phyloP scores from a whole-genome alignment of 2,888 invertebrate genomes.

The Lochmaea capreae region DNA sequence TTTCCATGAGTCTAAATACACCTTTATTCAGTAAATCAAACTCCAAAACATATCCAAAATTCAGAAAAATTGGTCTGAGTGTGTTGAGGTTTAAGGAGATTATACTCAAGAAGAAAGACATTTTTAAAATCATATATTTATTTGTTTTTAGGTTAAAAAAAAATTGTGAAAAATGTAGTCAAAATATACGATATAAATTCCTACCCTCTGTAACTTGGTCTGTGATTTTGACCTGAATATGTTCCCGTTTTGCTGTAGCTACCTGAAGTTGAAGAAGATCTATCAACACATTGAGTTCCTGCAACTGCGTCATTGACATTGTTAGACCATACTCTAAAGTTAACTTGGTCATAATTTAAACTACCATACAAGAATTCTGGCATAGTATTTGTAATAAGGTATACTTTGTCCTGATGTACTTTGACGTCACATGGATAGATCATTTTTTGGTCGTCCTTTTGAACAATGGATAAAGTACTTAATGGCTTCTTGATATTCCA shows the following conservation, averaged over 20 bases:
- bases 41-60: no score
- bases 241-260: neutral
- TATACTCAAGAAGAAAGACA: no score
- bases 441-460: constrained; percentile 71
- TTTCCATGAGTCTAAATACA: no score
- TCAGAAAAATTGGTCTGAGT: no score
- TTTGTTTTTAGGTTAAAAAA: no score
- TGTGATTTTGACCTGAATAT: neutral
- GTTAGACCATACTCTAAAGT: constrained; percentile 73
- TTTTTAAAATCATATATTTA: no score
- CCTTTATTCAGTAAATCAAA: no score
- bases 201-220: neutral
- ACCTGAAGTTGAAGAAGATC: neutral
- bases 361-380: constrained; percentile 75
- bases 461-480: constrained; percentile 70
- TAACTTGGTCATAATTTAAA: constrained; percentile 71
- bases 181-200: neutral
- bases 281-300: constrained; percentile 63
- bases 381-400: constrained; percentile 77
- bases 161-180: neutral
- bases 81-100: no score
- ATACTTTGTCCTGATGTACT: constrained; percentile 73
- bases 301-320: constrained; percentile 62
- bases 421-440: constrained; percentile 80
- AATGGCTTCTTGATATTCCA: constrained; percentile 73